phyloP scores from a whole-genome alignment of 2,888 invertebrate species.

The Agonopterix arenella region DNA sequence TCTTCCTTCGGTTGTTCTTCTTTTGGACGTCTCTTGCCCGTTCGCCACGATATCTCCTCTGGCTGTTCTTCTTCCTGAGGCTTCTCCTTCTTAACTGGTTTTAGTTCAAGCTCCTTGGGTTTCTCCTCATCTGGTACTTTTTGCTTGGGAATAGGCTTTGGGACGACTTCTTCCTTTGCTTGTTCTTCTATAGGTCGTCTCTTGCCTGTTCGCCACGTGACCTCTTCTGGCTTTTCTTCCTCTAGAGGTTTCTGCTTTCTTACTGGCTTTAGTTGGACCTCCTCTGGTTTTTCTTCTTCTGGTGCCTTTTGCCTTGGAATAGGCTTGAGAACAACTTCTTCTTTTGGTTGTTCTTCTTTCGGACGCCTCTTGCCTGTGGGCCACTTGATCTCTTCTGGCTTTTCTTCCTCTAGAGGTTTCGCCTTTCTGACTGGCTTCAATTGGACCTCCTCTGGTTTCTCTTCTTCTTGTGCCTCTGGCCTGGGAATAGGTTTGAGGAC shows the following conservation, averaged over 20 bases:
- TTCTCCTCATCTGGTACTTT: constrained; percentile 9
- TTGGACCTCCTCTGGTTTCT: too few relatives aligned
- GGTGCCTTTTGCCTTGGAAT: constrained; percentile 22
- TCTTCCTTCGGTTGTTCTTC: constrained; percentile 29
- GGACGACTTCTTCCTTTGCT: constrained; percentile 24
- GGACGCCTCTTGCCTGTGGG: constrained; percentile 41
- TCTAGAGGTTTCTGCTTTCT: constrained; percentile 25
- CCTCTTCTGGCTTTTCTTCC: constrained; percentile 31
- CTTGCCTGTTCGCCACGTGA: constrained; percentile 40
- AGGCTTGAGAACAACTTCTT: constrained; percentile 36
- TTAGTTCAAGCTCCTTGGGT: too few relatives aligned
- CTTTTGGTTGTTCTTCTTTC: constrained; percentile 26
- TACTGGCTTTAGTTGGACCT: constrained; percentile 32
- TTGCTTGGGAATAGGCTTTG: constrained; percentile 29
- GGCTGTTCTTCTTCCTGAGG: constrained; percentile 27
- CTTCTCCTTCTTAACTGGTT: too few relatives aligned
- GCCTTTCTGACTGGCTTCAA: too few relatives aligned
- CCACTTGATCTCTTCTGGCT: constrained; percentile 39
- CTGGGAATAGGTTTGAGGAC: constrained; percentile 15
- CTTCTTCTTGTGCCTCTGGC: too few relatives aligned
- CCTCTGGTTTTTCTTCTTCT: constrained; percentile 33
- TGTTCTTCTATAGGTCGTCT: constrained; percentile 33
- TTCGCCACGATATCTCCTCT: constrained; percentile 55
- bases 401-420: constrained; percentile 23
- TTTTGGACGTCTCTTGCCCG: constrained; percentile 22